phyloP scores from a whole-genome alignment of 2,797 vertebrate genomes.

The Acanthiza pusilla region DNA sequence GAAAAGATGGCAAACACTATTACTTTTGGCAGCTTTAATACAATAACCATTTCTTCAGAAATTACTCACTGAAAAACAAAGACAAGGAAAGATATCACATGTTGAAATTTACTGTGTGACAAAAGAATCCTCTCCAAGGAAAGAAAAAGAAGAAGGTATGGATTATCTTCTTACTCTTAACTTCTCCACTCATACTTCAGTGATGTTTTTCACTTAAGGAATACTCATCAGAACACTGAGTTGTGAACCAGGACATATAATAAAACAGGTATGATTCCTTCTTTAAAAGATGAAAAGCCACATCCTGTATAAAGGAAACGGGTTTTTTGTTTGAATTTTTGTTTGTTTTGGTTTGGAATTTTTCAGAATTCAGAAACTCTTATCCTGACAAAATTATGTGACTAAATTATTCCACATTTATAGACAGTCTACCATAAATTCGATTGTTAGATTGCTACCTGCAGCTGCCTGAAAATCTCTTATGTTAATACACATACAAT shows the following conservation, averaged over 20 bases:
- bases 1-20: neutral
- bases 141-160: neutral
- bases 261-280: neutral
- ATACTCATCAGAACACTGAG: neutral
- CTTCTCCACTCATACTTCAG: neutral
- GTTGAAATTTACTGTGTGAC: neutral
- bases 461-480: neutral
- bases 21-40: neutral
- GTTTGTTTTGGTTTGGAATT: rapidly evolving
- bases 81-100: neutral
- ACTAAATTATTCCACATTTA: neutral
- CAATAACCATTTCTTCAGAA: neutral
- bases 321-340: rapidly evolving
- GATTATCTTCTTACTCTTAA: neutral
- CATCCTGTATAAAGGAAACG: neutral
- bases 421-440: neutral
- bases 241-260: neutral
- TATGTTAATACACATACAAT: neutral
- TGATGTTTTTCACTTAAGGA: neutral
- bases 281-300: neutral
- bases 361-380: neutral
- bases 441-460: neutral
- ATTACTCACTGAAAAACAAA: neutral
- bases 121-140: neutral
- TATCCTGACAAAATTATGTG: neutral